Evolutionary conservation across 1,140 invertebrate genomes (phyloP), one percentile per base, ranked within the genome.

Genomic region (Drosophila hydei): DNA sequence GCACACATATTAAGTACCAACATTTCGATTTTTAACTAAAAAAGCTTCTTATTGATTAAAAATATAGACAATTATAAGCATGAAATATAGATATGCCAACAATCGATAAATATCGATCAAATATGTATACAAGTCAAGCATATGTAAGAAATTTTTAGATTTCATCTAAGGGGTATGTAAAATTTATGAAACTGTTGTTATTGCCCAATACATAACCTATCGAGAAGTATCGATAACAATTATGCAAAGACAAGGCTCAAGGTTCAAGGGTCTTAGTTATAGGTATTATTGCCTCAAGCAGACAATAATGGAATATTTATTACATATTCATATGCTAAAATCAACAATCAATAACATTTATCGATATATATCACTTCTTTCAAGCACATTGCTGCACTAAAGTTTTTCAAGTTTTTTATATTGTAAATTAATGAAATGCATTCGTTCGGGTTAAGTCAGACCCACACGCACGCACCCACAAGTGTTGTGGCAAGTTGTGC

Each of bases 401-500:
- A 52, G 36, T 43, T 27, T 52, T 7, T 23, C n/a, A 42, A 16
- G n/a, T 42, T 42, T 42, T 16, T 14, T 5, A 14, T 38, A 36
- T 12, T 12, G 42, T 14, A 72, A 72, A 77, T 63, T 68, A 75
- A 76, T 77, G 68, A 79, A 76, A 77, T 67, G 77, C 67, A 76
- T 79, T 76, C 58, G 71, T 56, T 70, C 38, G 54, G 71, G 33
- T 70, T 71, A 63, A 65, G 30, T 51, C 21, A 50, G 2, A 18
- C 2, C 8, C 48, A 18, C n/a, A 55, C 2, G 18, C 18, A 55
- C n/a, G 48, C 21, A 30, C 23, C 45, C 19, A 56, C 62, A 40
- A 63, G 74, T 85, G 64, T 74, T 85, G 80, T 67, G 77, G 80
- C 64, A 84, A 77, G 72, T 85, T 80, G 77, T 50, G 72, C 60